Conservation (phyloP, 2,113 vertebrate species). For the Perca schrenkii region DNA sequence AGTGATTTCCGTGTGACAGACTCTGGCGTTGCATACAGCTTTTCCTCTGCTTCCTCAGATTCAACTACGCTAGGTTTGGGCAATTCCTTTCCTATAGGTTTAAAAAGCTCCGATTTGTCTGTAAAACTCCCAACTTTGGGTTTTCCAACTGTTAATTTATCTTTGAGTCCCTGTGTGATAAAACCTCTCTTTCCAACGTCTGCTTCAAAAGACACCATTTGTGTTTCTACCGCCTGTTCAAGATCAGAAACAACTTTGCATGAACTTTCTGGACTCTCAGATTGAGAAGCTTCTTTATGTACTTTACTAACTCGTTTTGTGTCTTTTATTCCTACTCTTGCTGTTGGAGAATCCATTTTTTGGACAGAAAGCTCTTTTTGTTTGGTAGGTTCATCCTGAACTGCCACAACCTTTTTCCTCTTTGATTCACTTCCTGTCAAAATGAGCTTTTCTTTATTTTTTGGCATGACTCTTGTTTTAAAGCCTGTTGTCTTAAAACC, state of each 20-base stretch:
- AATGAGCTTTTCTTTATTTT: neutral
- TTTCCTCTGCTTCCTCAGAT: neutral
- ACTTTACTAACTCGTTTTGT: conserved; percentile 9
- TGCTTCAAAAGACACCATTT: neutral
- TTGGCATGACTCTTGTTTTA: neutral
- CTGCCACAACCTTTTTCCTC: neutral
- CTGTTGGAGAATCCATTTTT: neutral
- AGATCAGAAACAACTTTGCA: neutral
- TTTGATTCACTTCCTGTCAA: neutral
- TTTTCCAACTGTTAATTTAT: conserved; percentile 12
- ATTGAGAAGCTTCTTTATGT: neutral
- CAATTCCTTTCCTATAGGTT: neutral
- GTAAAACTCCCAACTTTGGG: neutral
- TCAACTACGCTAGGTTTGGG: neutral
- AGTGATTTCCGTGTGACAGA: neutral
- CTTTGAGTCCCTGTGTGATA: neutral
- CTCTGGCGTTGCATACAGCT: neutral
- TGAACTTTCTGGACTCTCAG: neutral
- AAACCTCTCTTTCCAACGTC: neutral
- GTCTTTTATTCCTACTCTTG: neutral
- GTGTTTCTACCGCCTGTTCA: neutral
- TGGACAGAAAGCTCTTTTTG: conserved; percentile 11
- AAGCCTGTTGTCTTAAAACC: conserved; percentile 33
- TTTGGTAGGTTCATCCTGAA: neutral
- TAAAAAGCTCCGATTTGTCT: neutral